Evolutionary conservation across 2,888 invertebrate species (phyloP), one percentile per base, ranked within the genome.

Genomic region (Leuctra nigra): DNA sequence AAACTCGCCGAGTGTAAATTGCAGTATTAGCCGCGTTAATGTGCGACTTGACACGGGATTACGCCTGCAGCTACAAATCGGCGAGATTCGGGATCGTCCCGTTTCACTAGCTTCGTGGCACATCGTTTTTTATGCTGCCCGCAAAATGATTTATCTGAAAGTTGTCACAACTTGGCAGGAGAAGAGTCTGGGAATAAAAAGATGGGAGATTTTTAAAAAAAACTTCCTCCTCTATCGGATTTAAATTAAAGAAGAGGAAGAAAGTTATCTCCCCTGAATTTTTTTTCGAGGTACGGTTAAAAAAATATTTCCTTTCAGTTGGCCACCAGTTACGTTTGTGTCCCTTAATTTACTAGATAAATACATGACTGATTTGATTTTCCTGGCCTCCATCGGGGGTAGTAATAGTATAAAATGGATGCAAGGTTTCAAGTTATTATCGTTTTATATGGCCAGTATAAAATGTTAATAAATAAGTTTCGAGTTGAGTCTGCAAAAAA

Each of bases 391-490:
- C n/a, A n/a, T n/a, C n/a, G n/a, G n/a, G n/a, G n/a, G n/a, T n/a
- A n/a, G n/a, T n/a, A n/a, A n/a, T n/a, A n/a, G n/a, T n/a, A n/a
- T n/a, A n/a, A n/a, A n/a, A n/a, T n/a, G n/a, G n/a, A n/a, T n/a
- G n/a, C n/a, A n/a, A n/a, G n/a, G n/a, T n/a, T n/a, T n/a, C n/a
- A n/a, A n/a, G n/a, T n/a, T n/a, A n/a, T n/a, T n/a, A n/a, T n/a
- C n/a, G n/a, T n/a, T n/a, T n/a, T n/a, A 9, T 35, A 25, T 11
- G 18, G 29, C 29, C 29, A 14, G 16, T 18, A 20, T 50, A 16
- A 50, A 48, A 48, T 16, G 33, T 33, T 18, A 50, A 50, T 35
- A 50, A 50, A 50, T 35, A 50, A 50, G 18, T 50, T 50, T 16
- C 18, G 9, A 50, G 33, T 20, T 22, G 14, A 50, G 33, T 14